These are phyloP conservation scores for Hipposideros larvatus DNA, from an alignment of 2,797 vertebrate genomes.

Conservation along the genomic window DNA sequence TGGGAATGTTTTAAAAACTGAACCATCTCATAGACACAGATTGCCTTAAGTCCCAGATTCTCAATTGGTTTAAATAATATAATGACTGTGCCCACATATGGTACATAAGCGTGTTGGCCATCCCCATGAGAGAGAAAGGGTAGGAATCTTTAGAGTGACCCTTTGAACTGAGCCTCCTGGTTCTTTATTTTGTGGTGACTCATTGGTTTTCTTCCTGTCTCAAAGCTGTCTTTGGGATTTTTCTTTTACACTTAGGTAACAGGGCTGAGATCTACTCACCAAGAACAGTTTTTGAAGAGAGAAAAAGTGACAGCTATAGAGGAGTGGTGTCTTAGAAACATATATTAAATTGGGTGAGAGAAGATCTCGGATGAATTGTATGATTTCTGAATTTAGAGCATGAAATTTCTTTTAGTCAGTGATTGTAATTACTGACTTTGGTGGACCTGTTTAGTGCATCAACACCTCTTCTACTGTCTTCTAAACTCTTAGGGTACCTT, in stretches of 20 bases:
- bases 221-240: not conserved
- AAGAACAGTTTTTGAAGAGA: constrained; percentile 34
- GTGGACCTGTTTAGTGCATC: not conserved
- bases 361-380: not conserved
- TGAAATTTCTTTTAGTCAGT: not conserved
- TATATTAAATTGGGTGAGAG: not conserved
- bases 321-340: not conserved
- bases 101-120: not conserved
- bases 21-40: not conserved
- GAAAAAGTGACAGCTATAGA: not conserved
- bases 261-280: not conserved
- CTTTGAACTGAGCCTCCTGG: not conserved
- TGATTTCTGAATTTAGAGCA: not conserved
- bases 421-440: not conserved
- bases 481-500: not conserved
- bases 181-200: constrained; percentile 1
- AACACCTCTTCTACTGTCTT: not conserved
- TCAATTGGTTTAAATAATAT: not conserved
- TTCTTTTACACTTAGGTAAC: not conserved
- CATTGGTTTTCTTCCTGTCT: constrained; percentile 36
- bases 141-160: not conserved
- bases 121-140: not conserved
- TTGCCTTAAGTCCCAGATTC: not conserved
- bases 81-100: not conserved
- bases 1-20: not conserved